phyloP scores from a whole-genome alignment of 2,797 vertebrate species.

The Poeciliopsis paucimaculata region DNA sequence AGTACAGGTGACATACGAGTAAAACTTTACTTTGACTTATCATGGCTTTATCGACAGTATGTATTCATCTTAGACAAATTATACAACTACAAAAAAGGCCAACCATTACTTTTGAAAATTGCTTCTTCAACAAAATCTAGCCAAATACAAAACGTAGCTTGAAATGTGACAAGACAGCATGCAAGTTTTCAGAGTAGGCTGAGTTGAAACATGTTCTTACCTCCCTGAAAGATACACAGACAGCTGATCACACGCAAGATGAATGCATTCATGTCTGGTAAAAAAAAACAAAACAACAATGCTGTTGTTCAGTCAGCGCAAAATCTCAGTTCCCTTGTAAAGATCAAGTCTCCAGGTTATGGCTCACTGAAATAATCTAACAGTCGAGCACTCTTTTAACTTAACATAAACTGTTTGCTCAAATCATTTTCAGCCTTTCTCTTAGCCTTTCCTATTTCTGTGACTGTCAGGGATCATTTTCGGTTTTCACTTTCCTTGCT shows the following conservation, averaged over 20 bases:
- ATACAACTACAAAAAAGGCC: background rate
- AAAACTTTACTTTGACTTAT: background rate
- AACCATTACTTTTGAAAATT: background rate
- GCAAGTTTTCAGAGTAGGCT: background rate
- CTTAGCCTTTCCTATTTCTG: slow-evolving; percentile 5
- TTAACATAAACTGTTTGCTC: background rate
- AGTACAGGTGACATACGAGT: background rate
- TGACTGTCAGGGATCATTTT: background rate
- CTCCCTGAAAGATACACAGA: slow-evolving; percentile 29
- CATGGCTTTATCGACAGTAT: background rate
- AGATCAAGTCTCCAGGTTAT: background rate
- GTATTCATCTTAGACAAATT: background rate
- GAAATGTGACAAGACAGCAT: background rate
- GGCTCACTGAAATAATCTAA: background rate
- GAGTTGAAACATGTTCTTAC: slow-evolving; percentile 39
- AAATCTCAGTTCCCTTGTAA: background rate
- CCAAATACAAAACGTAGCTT: background rate
- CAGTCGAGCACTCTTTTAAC: background rate
- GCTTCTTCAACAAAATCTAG: background rate
- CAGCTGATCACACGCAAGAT: slow-evolving; percentile 39
- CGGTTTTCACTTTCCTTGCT: background rate
- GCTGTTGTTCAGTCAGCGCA: background rate
- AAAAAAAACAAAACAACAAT: no score
- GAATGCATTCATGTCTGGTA: slow-evolving; percentile 48
- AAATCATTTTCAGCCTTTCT: background rate